These are phyloP conservation scores for Drosophila prosaltans DNA, from an alignment of 1,140 invertebrate species.

Conservation along the genomic window DNA sequence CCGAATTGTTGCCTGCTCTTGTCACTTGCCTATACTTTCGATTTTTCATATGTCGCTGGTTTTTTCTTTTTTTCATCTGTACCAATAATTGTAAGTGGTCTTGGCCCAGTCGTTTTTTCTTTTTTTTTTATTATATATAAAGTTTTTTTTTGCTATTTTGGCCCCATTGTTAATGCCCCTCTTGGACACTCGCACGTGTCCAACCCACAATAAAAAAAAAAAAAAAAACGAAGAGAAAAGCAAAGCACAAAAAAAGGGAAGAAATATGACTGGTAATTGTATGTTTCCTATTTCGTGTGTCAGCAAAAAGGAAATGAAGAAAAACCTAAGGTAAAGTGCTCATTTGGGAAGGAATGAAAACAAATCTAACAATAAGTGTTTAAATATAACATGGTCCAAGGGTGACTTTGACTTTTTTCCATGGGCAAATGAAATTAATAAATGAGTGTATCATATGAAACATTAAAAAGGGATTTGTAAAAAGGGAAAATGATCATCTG, in stretches of 20 bases:
- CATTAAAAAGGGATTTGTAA: neutral
- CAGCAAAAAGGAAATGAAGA: conserved; percentile 38
- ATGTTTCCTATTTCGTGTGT: conserved; percentile 52
- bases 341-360: conserved; percentile 26
- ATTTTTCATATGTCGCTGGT: conserved; percentile 62
- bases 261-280: conserved; percentile 69
- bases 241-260: conserved; percentile 38
- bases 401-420: conserved; percentile 7
- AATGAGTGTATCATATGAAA: conserved; percentile 1
- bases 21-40: conserved; percentile 62
- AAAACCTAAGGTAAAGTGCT: conserved; percentile 30
- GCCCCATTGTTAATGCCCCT: conserved; percentile 41
- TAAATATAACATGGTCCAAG: conserved; percentile 1
- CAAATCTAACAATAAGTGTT: conserved; percentile 3
- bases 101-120: conserved; percentile 66
- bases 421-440: conserved; percentile 1
- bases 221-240: conserved; percentile 4
- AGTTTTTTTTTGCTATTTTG: conserved; percentile 35
- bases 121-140: neutral
- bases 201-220: conserved; percentile 56
- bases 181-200: conserved; percentile 66
- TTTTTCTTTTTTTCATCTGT: conserved; percentile 26
- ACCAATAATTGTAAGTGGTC: conserved; percentile 64
- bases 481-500: neutral
- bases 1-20: conserved; percentile 18